Percentiles rank a stretch among this genome's conserved stretches.
These are phyloP conservation scores for Pteronura brasiliensis DNA, from an alignment of 2,113 vertebrate genomes.

Conservation along the genomic window DNA sequence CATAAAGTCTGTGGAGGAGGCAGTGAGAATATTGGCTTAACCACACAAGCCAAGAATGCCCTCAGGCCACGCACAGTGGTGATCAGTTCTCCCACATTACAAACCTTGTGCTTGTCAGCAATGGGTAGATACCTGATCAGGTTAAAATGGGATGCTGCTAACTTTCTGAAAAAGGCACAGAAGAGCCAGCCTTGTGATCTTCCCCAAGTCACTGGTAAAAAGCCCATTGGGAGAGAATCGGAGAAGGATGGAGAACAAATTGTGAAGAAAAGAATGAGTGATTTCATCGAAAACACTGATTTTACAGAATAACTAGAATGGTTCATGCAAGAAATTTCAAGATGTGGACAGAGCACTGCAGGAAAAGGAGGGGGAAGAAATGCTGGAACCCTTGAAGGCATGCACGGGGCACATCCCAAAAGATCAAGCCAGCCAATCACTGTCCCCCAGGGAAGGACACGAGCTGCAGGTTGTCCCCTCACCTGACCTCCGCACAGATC, in stretches of 20 bases:
- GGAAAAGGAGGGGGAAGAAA: background rate
- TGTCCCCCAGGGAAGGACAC: background rate
- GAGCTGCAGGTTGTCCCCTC: rapidly evolving
- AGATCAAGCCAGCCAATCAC: background rate
- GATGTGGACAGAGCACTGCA: background rate
- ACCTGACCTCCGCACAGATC: too few species aligned
- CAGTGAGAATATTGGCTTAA: too few species aligned
- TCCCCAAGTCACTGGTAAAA: too few species aligned
- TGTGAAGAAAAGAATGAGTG: background rate
- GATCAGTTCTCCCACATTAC: too few species aligned
- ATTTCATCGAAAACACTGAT: background rate
- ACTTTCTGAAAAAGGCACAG: too few species aligned
- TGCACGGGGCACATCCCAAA: rapidly evolving
- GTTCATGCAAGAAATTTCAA: rapidly evolving
- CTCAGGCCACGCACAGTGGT: rapidly evolving
- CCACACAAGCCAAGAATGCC: rapidly evolving
- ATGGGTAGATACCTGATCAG: too few species aligned
- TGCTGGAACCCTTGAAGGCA: rapidly evolving
- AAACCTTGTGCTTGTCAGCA: too few species aligned
- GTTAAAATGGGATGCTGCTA: too few species aligned
- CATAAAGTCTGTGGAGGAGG: too few species aligned
- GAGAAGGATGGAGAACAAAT: too few species aligned
- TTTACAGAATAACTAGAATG: background rate
- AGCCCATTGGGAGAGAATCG: too few species aligned
- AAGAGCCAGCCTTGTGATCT: background rate